Percentiles rank a stretch among this genome's conserved stretches.
Evolutionary conservation across 2,888 invertebrate genomes (phyloP).

Genomic region (Chalcis sispes): DNA sequence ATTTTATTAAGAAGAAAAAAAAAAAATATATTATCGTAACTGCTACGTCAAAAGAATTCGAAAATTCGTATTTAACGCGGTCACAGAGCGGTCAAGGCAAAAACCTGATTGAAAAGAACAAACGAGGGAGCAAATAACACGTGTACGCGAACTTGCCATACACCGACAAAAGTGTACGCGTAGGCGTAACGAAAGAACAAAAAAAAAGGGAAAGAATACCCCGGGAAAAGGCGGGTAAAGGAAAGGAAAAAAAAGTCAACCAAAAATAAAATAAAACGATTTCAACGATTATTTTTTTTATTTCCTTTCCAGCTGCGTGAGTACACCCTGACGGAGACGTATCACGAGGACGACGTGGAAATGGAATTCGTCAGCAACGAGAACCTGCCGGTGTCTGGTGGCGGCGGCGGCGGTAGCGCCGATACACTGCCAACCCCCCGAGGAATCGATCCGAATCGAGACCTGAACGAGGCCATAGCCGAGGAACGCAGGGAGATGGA

Average conservation of each 20-base stretch:
- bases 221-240: neutral
- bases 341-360: slow-evolving; percentile 86
- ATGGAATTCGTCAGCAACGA: slow-evolving; percentile 74
- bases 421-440: slow-evolving; percentile 72
- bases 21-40: no score
- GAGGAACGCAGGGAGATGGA: slow-evolving; percentile 84
- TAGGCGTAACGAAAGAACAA: neutral
- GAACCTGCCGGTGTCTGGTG: slow-evolving; percentile 66
- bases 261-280: slow-evolving; percentile 15
- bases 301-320: slow-evolving; percentile 83
- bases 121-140: neutral
- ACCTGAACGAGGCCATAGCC: slow-evolving; percentile 87
- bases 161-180: no score
- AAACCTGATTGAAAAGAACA: no score
- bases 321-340: slow-evolving; percentile 91
- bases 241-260: neutral
- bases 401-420: slow-evolving; percentile 34
- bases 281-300: neutral
- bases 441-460: slow-evolving; percentile 83
- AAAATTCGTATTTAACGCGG: no score
- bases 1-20: no score
- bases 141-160: no score
- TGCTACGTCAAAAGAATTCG: no score
- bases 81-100: no score
- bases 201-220: neutral